These are phyloP conservation scores for Sipha maydis DNA, from an alignment of 2,888 invertebrate species.

Conservation along the genomic window DNA sequence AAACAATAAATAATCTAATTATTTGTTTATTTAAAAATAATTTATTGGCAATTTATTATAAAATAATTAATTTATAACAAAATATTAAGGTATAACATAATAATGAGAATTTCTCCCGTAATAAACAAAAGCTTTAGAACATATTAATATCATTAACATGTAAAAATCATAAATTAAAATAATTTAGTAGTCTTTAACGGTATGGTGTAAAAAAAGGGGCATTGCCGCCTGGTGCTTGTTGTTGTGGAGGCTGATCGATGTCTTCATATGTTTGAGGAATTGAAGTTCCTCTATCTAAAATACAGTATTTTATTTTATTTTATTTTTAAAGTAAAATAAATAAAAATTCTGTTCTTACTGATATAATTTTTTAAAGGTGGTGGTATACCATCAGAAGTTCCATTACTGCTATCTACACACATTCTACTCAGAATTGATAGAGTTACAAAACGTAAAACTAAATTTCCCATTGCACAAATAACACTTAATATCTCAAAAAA, in stretches of 20 bases:
- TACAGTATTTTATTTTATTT: neutral
- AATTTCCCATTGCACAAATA: constrained; percentile 51
- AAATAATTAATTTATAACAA: constrained; percentile 29
- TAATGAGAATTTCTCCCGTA: constrained; percentile 33
- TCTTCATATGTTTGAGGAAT: constrained; percentile 56
- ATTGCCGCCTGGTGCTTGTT: constrained; percentile 44
- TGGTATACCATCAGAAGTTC: constrained; percentile 49
- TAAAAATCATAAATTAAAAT: constrained; percentile 18
- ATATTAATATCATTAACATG: neutral
- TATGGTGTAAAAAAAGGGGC: constrained; percentile 59
- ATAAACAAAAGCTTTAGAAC: neutral
- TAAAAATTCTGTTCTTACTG: neutral
- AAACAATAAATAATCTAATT: constrained; percentile 5
- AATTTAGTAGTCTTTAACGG: constrained; percentile 47
- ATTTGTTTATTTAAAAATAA: constrained; percentile 21
- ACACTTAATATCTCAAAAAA: constrained; percentile 52
- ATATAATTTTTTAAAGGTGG: constrained; percentile 57
- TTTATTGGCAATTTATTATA: neutral
- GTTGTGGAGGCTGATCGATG: constrained; percentile 45
- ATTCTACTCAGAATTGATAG: constrained; percentile 52
- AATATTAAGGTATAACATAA: constrained; percentile 40
- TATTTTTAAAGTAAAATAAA: neutral
- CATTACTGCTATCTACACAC: constrained; percentile 56
- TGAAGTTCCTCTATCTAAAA: constrained; percentile 55
- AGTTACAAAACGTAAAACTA: constrained; percentile 49